Conservation (phyloP, 2,888 invertebrate genomes). For the Melinaea marsaeus region DNA sequence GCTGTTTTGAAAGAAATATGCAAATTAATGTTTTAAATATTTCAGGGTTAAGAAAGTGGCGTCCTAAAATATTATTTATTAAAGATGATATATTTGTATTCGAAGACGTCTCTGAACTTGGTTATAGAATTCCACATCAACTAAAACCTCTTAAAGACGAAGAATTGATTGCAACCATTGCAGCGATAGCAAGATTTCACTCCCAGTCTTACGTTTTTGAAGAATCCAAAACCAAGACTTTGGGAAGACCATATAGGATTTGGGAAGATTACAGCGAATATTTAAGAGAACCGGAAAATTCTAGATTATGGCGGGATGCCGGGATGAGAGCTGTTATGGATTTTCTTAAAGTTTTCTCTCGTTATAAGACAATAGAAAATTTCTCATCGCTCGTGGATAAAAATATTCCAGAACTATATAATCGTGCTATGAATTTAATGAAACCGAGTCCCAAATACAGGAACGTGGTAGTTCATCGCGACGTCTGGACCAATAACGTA, state of each 20-base stretch:
- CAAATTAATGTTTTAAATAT: slow-evolving; percentile 4
- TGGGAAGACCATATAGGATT: slow-evolving; percentile 54
- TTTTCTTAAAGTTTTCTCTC: slow-evolving; percentile 55
- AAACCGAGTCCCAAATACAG: slow-evolving; percentile 60
- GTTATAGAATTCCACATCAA: slow-evolving; percentile 55
- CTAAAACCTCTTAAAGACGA: slow-evolving; percentile 50
- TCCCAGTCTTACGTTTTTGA: slow-evolving; percentile 70
- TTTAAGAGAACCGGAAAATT: slow-evolving; percentile 49
- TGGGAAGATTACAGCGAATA: slow-evolving; percentile 58
- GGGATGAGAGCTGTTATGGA: slow-evolving; percentile 60
- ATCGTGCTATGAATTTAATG: slow-evolving; percentile 49
- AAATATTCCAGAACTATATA: slow-evolving; percentile 45
- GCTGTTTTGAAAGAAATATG: neutral
- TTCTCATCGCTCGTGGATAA: slow-evolving; percentile 43
- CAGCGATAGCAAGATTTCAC: slow-evolving; percentile 70
- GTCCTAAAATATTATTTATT: slow-evolving; percentile 48
- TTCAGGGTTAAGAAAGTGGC: slow-evolving; percentile 53
- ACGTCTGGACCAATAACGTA: slow-evolving; percentile 81
- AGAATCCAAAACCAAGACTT: slow-evolving; percentile 52
- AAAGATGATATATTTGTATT: slow-evolving; percentile 61
- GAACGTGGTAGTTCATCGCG: slow-evolving; percentile 78
- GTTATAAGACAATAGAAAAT: slow-evolving; percentile 44
- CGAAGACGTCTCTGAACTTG: slow-evolving; percentile 56
- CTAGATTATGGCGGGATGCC: slow-evolving; percentile 52
- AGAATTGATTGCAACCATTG: slow-evolving; percentile 60